Evolutionary conservation across 2,888 invertebrate species (phyloP).

Genomic region (Erebia ligea): DNA sequence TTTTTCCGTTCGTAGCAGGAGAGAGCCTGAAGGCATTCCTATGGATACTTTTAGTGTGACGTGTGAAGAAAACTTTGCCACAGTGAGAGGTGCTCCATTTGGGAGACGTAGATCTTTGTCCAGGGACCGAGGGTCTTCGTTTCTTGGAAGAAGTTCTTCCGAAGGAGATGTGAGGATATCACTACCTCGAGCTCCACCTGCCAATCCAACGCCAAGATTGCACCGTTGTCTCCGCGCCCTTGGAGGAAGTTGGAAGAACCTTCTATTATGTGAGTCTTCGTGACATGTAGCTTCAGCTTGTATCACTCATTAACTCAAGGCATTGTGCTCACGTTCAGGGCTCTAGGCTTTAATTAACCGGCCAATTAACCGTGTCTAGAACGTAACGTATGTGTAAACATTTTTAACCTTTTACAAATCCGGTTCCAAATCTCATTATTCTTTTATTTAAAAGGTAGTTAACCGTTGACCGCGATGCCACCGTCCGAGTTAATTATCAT

Average conservation of each 20-base stretch:
- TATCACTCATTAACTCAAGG: conserved; percentile 45
- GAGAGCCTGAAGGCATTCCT: conserved; percentile 70
- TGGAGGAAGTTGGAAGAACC: conserved; percentile 91
- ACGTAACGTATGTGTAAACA: conserved; percentile 56
- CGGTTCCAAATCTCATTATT: conserved; percentile 63
- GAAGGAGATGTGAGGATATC: conserved; percentile 86
- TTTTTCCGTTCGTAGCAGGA: conserved; percentile 70
- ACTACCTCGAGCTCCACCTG: conserved; percentile 65
- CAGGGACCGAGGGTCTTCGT: conserved; percentile 76
- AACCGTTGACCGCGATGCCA: conserved; percentile 64
- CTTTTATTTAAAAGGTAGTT: conserved; percentile 69
- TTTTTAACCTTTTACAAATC: conserved; percentile 64
- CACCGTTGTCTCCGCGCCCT: conserved; percentile 89
- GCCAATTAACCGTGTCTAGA: conserved; percentile 58
- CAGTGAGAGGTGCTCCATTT: conserved; percentile 74
- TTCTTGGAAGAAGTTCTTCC: conserved; percentile 86
- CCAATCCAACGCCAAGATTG: conserved; percentile 75
- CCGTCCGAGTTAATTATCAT: conserved; percentile 74
- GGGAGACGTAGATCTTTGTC: conserved; percentile 75
- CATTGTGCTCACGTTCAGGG: conserved; percentile 32
- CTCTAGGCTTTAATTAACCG: conserved; percentile 49
- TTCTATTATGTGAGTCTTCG: conserved; percentile 88
- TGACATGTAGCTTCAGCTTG: conserved; percentile 54
- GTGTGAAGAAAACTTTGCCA: conserved; percentile 71
- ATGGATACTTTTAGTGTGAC: conserved; percentile 70